A percentile compares a stretch with the other conserved stretches of the same genome.
Conservation (phyloP, 23 tunicate genomes). For the Styela plicata region DNA sequence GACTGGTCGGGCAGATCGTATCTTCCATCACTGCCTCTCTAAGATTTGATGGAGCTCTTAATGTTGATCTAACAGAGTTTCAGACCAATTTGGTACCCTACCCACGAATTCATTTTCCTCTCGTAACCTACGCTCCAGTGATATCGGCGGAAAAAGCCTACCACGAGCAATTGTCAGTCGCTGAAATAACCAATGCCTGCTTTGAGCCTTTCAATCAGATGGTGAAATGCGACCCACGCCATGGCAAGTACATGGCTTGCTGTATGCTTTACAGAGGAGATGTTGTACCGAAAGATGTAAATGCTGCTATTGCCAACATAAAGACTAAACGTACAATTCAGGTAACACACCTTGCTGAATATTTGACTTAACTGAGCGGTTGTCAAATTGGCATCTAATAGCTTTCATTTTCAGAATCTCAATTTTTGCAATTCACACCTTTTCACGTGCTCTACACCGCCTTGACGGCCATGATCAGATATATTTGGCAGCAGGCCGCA, state of each 20-base stretch:
- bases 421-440: no score
- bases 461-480: no score
- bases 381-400: no score
- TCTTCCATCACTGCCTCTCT: constrained; percentile 89
- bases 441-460: no score
- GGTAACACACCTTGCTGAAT: constrained; percentile 82
- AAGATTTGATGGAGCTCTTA: constrained; percentile 82
- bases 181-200: constrained; percentile 83
- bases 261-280: constrained; percentile 88
- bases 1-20: constrained; percentile 83
- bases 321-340: constrained; percentile 84
- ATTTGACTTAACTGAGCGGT: no score
- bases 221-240: constrained; percentile 95
- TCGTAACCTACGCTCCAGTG: constrained; percentile 89
- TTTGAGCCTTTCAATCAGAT: constrained; percentile 89
- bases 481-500: no score
- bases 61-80: constrained; percentile 88
- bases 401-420: no score
- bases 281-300: constrained; percentile 92
- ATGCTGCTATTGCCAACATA: constrained; percentile 87
- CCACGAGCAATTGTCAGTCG: constrained; percentile 86
- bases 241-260: constrained; percentile 97
- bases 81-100: constrained; percentile 97
- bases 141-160: constrained; percentile 82
- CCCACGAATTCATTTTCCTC: no score